phyloP scores from a whole-genome alignment of 2,797 vertebrate species.

The Clarias pachynema region DNA sequence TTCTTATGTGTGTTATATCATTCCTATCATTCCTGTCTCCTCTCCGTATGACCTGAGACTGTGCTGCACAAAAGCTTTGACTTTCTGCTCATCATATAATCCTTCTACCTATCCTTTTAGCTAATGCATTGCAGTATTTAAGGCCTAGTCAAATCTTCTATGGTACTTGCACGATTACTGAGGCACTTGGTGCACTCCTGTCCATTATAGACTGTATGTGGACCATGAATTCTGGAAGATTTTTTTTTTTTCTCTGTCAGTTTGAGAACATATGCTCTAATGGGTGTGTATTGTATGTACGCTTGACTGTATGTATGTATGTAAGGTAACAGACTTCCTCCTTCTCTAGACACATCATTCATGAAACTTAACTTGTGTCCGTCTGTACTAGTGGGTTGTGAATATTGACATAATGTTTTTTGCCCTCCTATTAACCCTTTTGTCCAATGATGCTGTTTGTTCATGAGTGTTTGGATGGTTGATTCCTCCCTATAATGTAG shows the following conservation, averaged over 20 bases:
- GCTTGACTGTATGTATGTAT: conserved; percentile 68
- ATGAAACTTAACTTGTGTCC: conserved; percentile 66
- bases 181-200: conserved; percentile 65
- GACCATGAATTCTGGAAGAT: conserved; percentile 56
- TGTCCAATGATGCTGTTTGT: conserved; percentile 83
- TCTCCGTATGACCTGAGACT: conserved; percentile 61
- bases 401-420: conserved; percentile 72
- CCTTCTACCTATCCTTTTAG: conserved; percentile 46
- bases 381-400: conserved; percentile 65
- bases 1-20: conserved; percentile 21
- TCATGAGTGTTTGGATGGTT: conserved; percentile 84
- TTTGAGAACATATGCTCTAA: conserved; percentile 67
- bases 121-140: conserved; percentile 63
- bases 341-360: conserved; percentile 63
- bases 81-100: conserved; percentile 54
- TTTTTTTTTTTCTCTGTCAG: conserved; percentile 43
- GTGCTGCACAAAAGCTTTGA: conserved; percentile 73
- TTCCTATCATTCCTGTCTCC: conserved; percentile 44
- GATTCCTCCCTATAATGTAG: conserved; percentile 82
- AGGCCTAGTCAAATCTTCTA: conserved; percentile 58
- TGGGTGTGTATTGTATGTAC: conserved; percentile 72
- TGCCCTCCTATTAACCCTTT: conserved; percentile 63
- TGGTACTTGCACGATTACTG: conserved; percentile 61
- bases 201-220: conserved; percentile 65
- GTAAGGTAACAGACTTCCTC: conserved; percentile 61